Percentiles rank a stretch among this genome's conserved stretches.
These are phyloP conservation scores for Naja naja DNA, from an alignment of 2,113 vertebrate species.

Conservation along the genomic window DNA sequence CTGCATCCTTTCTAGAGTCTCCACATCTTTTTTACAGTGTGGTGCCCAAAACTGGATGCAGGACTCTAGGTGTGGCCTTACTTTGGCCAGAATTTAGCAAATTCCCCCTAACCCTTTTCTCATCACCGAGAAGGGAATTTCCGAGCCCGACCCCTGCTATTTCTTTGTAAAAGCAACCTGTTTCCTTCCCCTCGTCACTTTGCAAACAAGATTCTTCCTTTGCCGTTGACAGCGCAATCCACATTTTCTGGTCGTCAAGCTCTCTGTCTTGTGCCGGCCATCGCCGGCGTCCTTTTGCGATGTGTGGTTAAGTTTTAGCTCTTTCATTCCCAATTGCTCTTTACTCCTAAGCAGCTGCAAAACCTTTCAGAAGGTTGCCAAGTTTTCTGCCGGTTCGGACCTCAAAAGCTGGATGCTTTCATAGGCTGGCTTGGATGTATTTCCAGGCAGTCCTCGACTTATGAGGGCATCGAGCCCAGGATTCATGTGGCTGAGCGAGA, in stretches of 20 bases:
- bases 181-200: neutral
- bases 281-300: neutral
- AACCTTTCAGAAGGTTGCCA: neutral
- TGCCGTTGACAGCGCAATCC: too few species aligned
- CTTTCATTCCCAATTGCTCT: neutral
- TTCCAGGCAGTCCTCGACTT: neutral
- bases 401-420: neutral
- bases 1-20: too few species aligned
- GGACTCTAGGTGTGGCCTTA: too few species aligned
- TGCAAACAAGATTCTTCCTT: neutral
- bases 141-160: neutral
- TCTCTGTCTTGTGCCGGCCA: neutral
- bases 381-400: neutral
- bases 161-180: neutral
- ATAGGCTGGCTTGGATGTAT: neutral
- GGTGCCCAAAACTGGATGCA: too few species aligned
- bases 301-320: neutral
- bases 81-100: neutral
- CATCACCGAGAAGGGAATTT: neutral
- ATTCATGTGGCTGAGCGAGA: too few species aligned
- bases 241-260: neutral
- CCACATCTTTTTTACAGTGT: too few species aligned
- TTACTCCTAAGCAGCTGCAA: neutral
- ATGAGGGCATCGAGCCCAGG: too few species aligned
- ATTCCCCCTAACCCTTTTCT: neutral